Conservation (phyloP, 2,113 vertebrate genomes). For the Cynopterus brachyotis region DNA sequence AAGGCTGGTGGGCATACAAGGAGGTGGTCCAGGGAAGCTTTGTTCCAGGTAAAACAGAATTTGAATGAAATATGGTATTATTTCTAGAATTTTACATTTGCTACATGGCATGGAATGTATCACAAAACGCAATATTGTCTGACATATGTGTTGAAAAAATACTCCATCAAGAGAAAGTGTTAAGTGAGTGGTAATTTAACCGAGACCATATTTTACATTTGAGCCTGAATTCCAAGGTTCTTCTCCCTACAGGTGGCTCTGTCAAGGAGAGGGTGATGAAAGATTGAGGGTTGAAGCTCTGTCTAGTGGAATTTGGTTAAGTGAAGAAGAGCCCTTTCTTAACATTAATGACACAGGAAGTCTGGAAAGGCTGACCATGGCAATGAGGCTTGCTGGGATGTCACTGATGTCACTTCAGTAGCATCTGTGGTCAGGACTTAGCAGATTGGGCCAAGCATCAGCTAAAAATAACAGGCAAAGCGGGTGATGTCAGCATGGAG, state of each 20-base stretch:
- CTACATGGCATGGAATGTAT: neutral
- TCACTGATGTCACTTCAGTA: neutral
- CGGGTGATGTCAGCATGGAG: neutral
- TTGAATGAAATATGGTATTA: neutral
- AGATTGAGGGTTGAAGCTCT: neutral
- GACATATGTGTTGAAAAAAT: neutral
- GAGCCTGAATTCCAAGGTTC: neutral
- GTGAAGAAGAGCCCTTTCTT: neutral
- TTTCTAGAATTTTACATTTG: neutral
- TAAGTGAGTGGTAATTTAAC: neutral
- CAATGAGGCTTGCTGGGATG: neutral
- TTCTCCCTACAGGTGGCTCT: neutral
- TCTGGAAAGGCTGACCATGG: neutral
- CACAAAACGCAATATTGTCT: neutral
- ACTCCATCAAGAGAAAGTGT: neutral
- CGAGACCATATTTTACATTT: neutral
- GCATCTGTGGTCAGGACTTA: neutral
- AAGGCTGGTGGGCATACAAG: conserved; percentile 99
- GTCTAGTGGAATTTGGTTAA: neutral
- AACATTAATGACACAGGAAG: conserved; percentile 10
- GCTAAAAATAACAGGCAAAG: conserved; percentile 47
- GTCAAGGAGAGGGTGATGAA: neutral
- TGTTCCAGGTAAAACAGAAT: conserved; percentile 93
- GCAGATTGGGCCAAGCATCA: neutral
- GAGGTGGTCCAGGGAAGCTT: conserved; percentile 99